A percentile compares a stretch with the other conserved stretches of the same genome.
Conservation (phyloP, 1,140 invertebrate genomes). For the Temnothorax curvispinosus region DNA sequence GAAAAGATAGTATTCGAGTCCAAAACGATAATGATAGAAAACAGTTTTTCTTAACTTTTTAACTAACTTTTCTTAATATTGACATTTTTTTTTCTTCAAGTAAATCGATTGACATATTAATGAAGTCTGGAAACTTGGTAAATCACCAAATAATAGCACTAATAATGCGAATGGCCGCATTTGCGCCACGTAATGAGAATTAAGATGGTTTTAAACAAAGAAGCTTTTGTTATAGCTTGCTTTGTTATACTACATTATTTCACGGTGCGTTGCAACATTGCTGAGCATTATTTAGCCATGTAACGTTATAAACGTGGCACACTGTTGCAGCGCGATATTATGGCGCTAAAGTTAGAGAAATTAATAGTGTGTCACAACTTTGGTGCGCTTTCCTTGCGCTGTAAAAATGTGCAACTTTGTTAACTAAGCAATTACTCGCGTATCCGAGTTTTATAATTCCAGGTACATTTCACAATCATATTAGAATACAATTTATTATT, state of each 20-base stretch:
- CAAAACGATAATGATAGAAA: neutral
- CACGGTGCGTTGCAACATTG: conserved; percentile 12
- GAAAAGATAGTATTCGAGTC: neutral
- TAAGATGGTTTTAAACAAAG: conserved; percentile 47
- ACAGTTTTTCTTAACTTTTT: neutral
- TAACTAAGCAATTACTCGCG: conserved; percentile 36
- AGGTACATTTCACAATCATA: conserved; percentile 10
- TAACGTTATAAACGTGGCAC: conserved; percentile 39
- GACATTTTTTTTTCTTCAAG: no score
- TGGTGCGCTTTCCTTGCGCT: neutral
- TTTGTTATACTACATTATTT: conserved; percentile 16
- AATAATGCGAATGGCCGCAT: neutral
- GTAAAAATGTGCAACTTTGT: conserved; percentile 40
- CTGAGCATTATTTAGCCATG: conserved; percentile 42
- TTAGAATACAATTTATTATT: conserved; percentile 36
- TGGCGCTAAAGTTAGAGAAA: conserved; percentile 16
- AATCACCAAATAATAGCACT: neutral
- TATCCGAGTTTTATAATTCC: conserved; percentile 48
- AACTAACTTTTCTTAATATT: neutral
- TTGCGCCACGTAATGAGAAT: conserved; percentile 8
- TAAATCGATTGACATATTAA: neutral
- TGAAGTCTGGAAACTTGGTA: neutral
- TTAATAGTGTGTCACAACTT: conserved; percentile 52
- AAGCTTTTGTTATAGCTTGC: conserved; percentile 6
- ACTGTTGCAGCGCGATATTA: conserved; percentile 36